These are phyloP conservation scores for Tetanocera ferruginea DNA, from an alignment of 2,888 invertebrate genomes.

Conservation along the genomic window DNA sequence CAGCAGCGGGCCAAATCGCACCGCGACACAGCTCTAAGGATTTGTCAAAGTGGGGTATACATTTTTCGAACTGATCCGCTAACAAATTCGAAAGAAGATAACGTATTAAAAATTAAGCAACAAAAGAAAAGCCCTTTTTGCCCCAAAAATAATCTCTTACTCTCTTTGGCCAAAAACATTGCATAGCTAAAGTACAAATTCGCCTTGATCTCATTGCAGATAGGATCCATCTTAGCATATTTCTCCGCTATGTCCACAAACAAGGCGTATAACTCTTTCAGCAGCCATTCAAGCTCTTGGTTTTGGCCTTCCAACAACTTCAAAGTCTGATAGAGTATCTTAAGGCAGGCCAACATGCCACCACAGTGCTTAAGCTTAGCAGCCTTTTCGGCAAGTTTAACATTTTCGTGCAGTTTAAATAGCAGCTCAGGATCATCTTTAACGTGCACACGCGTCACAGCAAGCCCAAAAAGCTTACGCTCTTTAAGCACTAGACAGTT, in stretches of 20 bases:
- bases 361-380: constrained; percentile 42
- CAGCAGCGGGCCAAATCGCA: not conserved
- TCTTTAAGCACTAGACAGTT: constrained; percentile 55
- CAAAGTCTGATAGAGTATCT: constrained; percentile 54
- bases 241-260: constrained; percentile 49
- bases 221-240: constrained; percentile 8
- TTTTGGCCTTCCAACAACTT: constrained; percentile 50
- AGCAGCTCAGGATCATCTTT: constrained; percentile 51
- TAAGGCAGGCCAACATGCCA: constrained; percentile 53
- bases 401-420: constrained; percentile 52
- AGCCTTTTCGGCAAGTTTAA: constrained; percentile 56
- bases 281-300: constrained; percentile 52
- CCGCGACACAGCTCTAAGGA: constrained; percentile 13
- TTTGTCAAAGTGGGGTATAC: not conserved
- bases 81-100: not conserved
- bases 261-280: constrained; percentile 54
- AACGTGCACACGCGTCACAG: constrained; percentile 51
- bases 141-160: not conserved
- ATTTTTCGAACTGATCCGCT: not conserved
- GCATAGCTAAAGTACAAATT: constrained; percentile 10
- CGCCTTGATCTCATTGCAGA: constrained; percentile 27
- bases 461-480: constrained; percentile 46
- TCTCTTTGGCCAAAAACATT: not conserved
- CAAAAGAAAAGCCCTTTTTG: not conserved
- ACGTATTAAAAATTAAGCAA: not conserved